Evolutionary conservation across 2,888 invertebrate genomes (phyloP).

Genomic region (Cremastinae sp.): DNA sequence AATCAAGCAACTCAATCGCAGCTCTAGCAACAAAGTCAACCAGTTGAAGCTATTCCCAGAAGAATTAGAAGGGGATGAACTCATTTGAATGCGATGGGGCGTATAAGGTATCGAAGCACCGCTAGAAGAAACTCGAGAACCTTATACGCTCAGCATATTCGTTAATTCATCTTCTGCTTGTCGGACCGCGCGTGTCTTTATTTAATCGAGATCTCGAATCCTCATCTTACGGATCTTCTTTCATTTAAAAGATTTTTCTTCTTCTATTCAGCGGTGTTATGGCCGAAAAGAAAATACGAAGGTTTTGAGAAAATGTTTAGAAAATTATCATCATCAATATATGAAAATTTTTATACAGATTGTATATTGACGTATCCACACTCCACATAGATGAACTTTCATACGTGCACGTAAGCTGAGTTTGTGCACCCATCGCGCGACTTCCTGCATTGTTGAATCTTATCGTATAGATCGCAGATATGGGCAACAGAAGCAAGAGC

Average conservation of each 20-base stretch:
- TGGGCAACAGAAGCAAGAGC: slow-evolving; percentile 63
- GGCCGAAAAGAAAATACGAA: too few relatives aligned
- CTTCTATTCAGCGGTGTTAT: too few relatives aligned
- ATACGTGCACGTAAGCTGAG: slow-evolving; percentile 25
- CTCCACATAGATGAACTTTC: slow-evolving; percentile 1
- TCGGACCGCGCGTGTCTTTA: slow-evolving; percentile 40
- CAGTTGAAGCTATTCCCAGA: slow-evolving; percentile 34
- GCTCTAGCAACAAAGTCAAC: slow-evolving; percentile 25
- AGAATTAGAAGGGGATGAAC: slow-evolving; percentile 42
- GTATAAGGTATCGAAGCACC: slow-evolving; percentile 39
- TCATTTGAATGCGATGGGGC: slow-evolving; percentile 43
- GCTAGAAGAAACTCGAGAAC: slow-evolving; percentile 55
- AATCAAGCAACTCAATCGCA: slow-evolving; percentile 34
- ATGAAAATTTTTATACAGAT: slow-evolving; percentile 28
- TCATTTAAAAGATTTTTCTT: slow-evolving; percentile 40
- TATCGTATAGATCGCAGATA: slow-evolving; percentile 77
- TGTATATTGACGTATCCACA: slow-evolving; percentile 23
- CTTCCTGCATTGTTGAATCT: slow-evolving; percentile 77
- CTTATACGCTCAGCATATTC: slow-evolving; percentile 63
- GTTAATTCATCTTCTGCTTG: slow-evolving; percentile 58
- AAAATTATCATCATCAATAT: slow-evolving; percentile 40
- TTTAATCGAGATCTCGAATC: slow-evolving; percentile 62
- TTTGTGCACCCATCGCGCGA: slow-evolving; percentile 67
- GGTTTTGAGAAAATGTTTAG: too few relatives aligned
- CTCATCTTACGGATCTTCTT: slow-evolving; percentile 54